phyloP scores from a whole-genome alignment of 1,140 invertebrate genomes.

The Pemphigus obesinymphae region DNA sequence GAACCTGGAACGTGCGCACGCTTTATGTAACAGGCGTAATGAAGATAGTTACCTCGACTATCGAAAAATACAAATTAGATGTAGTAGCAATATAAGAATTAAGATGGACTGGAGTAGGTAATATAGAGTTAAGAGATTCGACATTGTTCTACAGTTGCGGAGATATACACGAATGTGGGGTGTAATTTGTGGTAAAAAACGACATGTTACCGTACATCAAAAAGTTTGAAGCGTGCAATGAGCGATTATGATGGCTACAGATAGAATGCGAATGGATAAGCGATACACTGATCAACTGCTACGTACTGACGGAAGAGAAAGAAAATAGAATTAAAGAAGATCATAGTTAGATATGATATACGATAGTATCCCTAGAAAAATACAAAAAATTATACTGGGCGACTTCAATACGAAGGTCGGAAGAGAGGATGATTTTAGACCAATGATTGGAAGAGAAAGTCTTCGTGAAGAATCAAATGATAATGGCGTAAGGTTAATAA shows the following conservation, averaged over 20 bases:
- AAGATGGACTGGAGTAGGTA: not conserved
- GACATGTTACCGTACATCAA: not conserved
- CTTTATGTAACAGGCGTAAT: no score
- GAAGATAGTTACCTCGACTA: not conserved
- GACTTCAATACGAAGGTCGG: slow-evolving; percentile 21
- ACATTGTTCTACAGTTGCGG: not conserved
- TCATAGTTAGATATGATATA: not conserved
- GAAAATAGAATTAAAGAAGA: slow-evolving; percentile 28
- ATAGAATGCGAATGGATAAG: slow-evolving; percentile 9
- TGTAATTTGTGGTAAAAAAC: not conserved
- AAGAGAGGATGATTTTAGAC: not conserved
- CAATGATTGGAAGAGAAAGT: not conserved
- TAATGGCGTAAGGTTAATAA: not conserved
- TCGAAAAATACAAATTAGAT: slow-evolving; percentile 8
- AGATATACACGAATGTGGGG: not conserved
- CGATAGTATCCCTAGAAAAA: slow-evolving; percentile 2
- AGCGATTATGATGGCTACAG: not conserved
- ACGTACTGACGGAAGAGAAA: not conserved
- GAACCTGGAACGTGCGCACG: no score
- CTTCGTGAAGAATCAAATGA: not conserved
- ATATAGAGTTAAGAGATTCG: not conserved
- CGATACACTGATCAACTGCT: not conserved
- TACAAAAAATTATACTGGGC: slow-evolving; percentile 19
- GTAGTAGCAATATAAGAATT: not conserved
- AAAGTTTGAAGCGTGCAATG: not conserved